A percentile compares a stretch with the other conserved stretches of the same genome.
Conservation (phyloP, 2,113 vertebrate genomes). For the Riparia riparia region DNA sequence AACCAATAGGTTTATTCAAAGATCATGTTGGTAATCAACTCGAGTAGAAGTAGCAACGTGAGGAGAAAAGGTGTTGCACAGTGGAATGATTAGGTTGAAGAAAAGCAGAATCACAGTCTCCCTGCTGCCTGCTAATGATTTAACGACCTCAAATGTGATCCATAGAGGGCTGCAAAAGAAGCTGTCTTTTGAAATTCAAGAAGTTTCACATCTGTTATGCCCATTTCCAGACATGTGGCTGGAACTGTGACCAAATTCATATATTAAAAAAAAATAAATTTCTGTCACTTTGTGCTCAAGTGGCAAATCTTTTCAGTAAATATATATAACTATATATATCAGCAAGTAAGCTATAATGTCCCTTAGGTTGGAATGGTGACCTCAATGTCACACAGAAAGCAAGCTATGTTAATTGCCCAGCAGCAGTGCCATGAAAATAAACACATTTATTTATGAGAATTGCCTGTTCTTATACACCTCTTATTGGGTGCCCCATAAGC, state of each 20-base stretch:
- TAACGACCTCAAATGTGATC: neutral
- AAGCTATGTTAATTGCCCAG: neutral
- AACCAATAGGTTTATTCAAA: neutral
- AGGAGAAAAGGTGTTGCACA: neutral
- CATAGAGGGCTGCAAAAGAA: neutral
- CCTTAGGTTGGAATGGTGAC: neutral
- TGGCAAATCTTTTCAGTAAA: neutral
- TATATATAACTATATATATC: no score
- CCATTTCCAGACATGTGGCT: neutral
- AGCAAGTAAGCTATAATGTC: neutral
- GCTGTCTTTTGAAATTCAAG: neutral
- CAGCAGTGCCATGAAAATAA: neutral
- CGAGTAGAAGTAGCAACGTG: neutral
- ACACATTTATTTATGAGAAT: neutral
- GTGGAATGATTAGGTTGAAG: neutral
- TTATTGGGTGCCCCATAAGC: neutral
- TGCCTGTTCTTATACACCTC: neutral
- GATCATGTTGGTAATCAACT: neutral
- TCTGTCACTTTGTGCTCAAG: neutral
- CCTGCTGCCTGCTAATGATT: conserved; percentile 20
- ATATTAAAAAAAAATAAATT: neutral
- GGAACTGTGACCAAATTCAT: neutral
- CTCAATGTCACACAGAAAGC: neutral
- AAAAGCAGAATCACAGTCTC: neutral
- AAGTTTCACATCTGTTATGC: neutral